Evolutionary conservation across 1,140 invertebrate species (phyloP).

Genomic region (Aradophagus sp.): DNA sequence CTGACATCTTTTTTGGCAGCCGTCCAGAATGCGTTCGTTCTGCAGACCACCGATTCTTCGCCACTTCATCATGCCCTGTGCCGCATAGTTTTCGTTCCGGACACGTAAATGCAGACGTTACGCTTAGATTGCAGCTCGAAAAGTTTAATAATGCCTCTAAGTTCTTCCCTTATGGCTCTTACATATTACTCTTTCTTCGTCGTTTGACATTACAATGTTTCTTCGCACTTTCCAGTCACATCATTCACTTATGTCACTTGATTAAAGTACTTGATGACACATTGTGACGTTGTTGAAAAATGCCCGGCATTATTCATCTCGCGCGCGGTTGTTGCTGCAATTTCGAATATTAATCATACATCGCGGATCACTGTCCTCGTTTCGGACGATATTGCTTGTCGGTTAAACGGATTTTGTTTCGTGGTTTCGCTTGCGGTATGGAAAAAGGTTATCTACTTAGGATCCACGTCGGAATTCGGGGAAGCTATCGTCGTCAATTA

Average conservation of each 20-base stretch:
- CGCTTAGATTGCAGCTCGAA: conserved; percentile 60
- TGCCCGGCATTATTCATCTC: conserved; percentile 36
- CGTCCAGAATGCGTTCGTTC: conserved; percentile 64
- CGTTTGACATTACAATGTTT: conserved; percentile 45
- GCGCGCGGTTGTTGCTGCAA: conserved; percentile 17
- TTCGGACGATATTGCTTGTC: conserved; percentile 1
- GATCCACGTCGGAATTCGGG: no score
- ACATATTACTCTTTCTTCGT: conserved; percentile 44
- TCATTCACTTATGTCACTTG: conserved; percentile 52
- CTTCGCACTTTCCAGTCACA: conserved; percentile 53
- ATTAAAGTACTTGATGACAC: conserved; percentile 51
- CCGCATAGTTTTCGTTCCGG: conserved; percentile 70
- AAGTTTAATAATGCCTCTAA: conserved; percentile 67
- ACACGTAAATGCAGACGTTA: conserved; percentile 67
- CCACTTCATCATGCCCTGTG: conserved; percentile 66
- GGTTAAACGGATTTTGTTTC: conserved; percentile 22
- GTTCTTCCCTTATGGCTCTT: conserved; percentile 53
- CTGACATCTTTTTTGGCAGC: conserved; percentile 65
- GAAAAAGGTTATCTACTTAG: no score
- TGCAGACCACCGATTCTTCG: conserved; percentile 69
- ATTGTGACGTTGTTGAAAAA: conserved; percentile 48
- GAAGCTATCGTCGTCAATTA: no score
- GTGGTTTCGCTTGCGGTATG: conserved; percentile 20
- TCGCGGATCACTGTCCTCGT: conserved; percentile 6
- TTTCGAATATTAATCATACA: conserved; percentile 35